Conservation (phyloP, 2,113 vertebrate species). For the Vireo altiloquus region DNA sequence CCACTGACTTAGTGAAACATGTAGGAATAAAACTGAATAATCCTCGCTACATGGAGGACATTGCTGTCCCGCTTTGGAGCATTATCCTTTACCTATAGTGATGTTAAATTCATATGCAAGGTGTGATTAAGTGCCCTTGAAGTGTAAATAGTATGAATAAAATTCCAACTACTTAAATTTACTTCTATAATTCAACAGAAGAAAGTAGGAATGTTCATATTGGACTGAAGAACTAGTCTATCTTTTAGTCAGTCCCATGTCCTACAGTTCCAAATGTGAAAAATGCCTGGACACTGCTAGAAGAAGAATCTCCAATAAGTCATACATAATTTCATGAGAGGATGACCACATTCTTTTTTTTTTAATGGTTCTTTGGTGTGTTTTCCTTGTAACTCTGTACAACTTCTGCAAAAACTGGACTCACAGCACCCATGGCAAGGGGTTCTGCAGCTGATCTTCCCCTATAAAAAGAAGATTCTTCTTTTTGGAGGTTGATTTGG, state of each 20-base stretch:
- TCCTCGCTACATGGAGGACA: background rate
- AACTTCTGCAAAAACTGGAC: background rate
- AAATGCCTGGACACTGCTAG: background rate
- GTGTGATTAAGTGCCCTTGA: background rate
- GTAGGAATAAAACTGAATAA: background rate
- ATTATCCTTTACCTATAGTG: background rate
- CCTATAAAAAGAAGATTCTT: background rate
- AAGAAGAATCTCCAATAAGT: background rate
- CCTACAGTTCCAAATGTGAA: background rate
- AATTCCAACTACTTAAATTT: background rate
- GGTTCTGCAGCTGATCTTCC: background rate
- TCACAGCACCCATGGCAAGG: background rate
- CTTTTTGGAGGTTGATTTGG: background rate
- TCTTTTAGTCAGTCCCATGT: background rate
- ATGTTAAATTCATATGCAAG: background rate
- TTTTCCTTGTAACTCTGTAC: background rate
- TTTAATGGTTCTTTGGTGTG: background rate
- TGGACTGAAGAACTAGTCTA: background rate
- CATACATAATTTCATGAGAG: background rate
- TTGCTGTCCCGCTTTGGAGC: background rate
- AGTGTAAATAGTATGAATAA: background rate
- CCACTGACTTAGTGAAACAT: background rate
- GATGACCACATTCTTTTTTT: accelerated
- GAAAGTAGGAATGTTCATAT: background rate
- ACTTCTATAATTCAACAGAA: background rate